Evolutionary conservation across 2,113 vertebrate genomes (phyloP).

Genomic region (Xiphorhynchus elegans): DNA sequence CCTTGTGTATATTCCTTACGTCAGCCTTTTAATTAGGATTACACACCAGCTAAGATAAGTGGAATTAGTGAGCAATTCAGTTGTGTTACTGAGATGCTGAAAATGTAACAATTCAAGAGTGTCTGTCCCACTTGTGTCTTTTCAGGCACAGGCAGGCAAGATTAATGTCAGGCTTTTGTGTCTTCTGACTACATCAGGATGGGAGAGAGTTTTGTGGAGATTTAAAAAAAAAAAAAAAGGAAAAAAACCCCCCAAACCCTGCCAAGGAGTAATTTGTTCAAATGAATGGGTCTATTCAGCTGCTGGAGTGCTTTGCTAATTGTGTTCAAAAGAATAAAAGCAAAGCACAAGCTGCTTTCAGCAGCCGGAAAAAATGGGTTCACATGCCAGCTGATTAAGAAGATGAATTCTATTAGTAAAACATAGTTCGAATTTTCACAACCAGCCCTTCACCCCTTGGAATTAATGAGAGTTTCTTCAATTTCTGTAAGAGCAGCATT

Average conservation of each 20-base stretch:
- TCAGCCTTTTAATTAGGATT: conserved; percentile 54
- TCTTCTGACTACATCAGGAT: conserved; percentile 40
- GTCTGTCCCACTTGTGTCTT: conserved; percentile 36
- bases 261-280: conserved; percentile 76
- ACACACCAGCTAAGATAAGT: conserved; percentile 25
- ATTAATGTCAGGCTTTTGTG: conserved; percentile 71
- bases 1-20: conserved; percentile 25
- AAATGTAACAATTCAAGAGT: conserved; percentile 15
- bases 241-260: background rate
- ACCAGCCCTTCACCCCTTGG: background rate
- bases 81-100: background rate
- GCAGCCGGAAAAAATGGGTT: conserved; percentile 44
- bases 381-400: conserved; percentile 64
- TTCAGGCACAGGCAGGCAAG: conserved; percentile 23
- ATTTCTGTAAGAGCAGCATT: background rate
- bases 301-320: conserved; percentile 76
- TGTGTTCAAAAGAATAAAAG: conserved; percentile 75
- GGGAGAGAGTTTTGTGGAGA: conserved; percentile 3
- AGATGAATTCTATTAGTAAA: conserved; percentile 63
- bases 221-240: background rate
- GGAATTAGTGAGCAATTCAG: conserved; percentile 5
- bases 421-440: conserved; percentile 15
- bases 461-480: conserved; percentile 16
- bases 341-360: conserved; percentile 68
- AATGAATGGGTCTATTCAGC: conserved; percentile 79